Conservation (phyloP, 2,113 vertebrate genomes). For the Ammospiza caudacuta region DNA sequence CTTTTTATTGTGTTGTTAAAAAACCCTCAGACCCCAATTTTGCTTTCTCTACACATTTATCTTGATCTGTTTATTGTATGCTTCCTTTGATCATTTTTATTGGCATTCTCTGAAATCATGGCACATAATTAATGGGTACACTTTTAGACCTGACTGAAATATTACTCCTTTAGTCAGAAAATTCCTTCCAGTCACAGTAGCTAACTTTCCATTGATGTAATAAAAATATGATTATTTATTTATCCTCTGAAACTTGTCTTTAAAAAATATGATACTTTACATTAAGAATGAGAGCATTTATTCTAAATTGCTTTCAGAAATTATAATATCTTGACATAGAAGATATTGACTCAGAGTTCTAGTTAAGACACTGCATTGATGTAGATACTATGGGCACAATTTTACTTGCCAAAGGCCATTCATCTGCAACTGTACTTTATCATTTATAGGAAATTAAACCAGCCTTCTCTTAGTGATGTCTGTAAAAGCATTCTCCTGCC, state of each 20-base stretch:
- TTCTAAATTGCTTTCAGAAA: neutral
- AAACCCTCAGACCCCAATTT: neutral
- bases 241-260: neutral
- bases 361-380: neutral
- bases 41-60: neutral
- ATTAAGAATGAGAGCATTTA: neutral
- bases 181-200: neutral
- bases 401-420: neutral
- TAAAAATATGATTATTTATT: neutral
- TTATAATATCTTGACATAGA: neutral
- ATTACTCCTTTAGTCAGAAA: neutral
- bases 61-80: neutral
- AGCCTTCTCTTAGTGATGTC: neutral
- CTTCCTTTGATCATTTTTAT: neutral
- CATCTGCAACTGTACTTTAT: neutral
- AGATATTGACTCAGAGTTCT: neutral
- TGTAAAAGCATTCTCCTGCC: too few relatives aligned
- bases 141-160: neutral
- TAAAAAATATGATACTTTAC: neutral
- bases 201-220: neutral
- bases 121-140: neutral
- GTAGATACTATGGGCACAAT: neutral
- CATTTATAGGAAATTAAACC: neutral
- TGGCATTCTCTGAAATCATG: neutral
- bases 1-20: neutral